Evolutionary conservation across 2,888 invertebrate species (phyloP).

Genomic region (Dascillus cervinus): DNA sequence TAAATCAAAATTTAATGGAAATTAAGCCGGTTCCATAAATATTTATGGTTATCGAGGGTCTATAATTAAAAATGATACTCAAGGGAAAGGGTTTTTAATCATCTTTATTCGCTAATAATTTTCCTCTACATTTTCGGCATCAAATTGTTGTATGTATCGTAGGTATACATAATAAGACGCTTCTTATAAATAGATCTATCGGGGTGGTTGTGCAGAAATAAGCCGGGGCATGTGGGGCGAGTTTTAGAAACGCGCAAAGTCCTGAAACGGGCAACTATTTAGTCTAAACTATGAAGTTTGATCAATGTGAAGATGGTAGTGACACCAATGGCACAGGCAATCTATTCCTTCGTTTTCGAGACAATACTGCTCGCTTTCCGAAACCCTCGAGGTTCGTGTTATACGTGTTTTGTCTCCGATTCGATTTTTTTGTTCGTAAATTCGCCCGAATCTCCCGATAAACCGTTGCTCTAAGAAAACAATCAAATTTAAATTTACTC

Average conservation of each 20-base stretch:
- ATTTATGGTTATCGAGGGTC: constrained; percentile 14
- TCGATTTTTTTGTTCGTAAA: constrained; percentile 14
- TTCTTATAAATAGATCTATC: no score
- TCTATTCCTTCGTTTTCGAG: constrained; percentile 19
- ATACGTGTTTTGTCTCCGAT: constrained; percentile 13
- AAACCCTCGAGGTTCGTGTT: constrained; percentile 15
- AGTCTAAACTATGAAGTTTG: constrained; percentile 25
- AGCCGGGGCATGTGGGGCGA: no score
- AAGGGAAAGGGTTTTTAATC: constrained; percentile 12
- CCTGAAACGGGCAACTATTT: constrained; percentile 18
- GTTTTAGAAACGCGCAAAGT: constrained; percentile 8
- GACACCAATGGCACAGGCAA: constrained; percentile 22
- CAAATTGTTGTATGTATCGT: no score
- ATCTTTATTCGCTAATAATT: constrained; percentile 8
- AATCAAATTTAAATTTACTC: no score
- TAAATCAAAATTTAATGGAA: constrained; percentile 17
- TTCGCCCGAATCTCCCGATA: no score
- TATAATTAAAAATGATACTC: constrained; percentile 14
- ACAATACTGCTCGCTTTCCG: constrained; percentile 18
- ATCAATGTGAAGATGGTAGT: constrained; percentile 26
- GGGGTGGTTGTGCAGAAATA: no score
- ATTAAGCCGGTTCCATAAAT: constrained; percentile 14
- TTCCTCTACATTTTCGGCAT: constrained; percentile 8
- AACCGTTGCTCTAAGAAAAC: no score
- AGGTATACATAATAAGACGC: no score